These are phyloP conservation scores for Alectoris magna DNA, from an alignment of 2,797 vertebrate species.

Conservation along the genomic window DNA sequence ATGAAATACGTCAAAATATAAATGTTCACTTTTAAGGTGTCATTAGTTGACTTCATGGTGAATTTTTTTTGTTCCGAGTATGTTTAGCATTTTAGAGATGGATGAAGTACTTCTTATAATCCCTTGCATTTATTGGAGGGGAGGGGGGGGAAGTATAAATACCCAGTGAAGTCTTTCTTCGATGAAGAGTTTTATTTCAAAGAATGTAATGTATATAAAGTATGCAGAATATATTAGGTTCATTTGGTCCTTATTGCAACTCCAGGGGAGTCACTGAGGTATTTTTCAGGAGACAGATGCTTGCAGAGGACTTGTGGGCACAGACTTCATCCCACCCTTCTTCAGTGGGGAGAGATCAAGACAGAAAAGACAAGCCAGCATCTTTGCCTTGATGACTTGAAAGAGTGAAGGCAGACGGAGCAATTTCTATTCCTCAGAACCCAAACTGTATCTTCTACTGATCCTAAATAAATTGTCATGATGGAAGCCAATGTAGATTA, in stretches of 20 bases:
- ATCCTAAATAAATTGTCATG: background rate
- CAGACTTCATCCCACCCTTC: background rate
- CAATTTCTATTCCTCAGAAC: background rate
- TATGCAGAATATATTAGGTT: background rate
- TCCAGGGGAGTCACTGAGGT: background rate
- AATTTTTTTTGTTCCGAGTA: background rate
- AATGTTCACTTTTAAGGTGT: background rate
- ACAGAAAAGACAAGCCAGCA: fast-evolving
- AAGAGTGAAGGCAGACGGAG: background rate
- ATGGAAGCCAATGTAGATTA: background rate
- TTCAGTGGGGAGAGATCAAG: background rate
- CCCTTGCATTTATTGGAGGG: background rate
- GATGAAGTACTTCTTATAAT: background rate
- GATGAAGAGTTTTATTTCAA: background rate
- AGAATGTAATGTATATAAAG: background rate
- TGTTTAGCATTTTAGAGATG: background rate
- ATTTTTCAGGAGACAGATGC: background rate
- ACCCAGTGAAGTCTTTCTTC: background rate
- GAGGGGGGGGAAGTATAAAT: background rate
- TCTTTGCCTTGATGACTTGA: background rate
- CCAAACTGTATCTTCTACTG: background rate
- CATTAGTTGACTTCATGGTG: background rate
- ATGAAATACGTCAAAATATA: conserved; percentile 13
- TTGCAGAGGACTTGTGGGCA: background rate
- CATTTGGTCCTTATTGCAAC: background rate